These are phyloP conservation scores for Apostichopus japonicus DNA, from an alignment of 35 echinoderm and acorn worm genomes.

Conservation along the genomic window DNA sequence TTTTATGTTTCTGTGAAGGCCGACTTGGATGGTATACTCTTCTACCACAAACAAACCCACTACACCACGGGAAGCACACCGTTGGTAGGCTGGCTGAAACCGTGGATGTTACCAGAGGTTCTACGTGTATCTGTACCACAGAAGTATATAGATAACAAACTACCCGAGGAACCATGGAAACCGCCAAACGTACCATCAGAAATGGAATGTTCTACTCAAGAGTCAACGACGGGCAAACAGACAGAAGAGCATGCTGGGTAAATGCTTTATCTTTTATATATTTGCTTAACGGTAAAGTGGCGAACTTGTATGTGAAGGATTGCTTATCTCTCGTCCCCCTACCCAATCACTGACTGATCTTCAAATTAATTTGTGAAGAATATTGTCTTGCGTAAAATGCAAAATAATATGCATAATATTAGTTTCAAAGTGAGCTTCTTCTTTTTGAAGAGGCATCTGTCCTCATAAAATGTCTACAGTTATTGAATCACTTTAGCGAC, in stretches of 20 bases:
- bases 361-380: too few relatives aligned
- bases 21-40: conserved; percentile 85
- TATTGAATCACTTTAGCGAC: too few relatives aligned
- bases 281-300: background rate
- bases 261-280: background rate
- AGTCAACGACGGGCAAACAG: background rate
- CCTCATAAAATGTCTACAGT: too few relatives aligned
- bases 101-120: conserved; percentile 96
- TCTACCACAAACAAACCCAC: conserved; percentile 96
- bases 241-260: background rate
- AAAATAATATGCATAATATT: too few relatives aligned
- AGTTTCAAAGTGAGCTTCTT: too few relatives aligned
- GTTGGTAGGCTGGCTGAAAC: conserved; percentile 89
- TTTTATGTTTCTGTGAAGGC: conserved; percentile 33
- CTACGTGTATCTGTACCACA: conserved; percentile 82
- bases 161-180: conserved; percentile 66
- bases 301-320: too few relatives aligned
- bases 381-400: too few relatives aligned
- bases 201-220: conserved; percentile 46
- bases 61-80: conserved; percentile 87
- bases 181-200: conserved; percentile 61
- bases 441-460: too few relatives aligned
- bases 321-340: too few relatives aligned
- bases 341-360: too few relatives aligned
- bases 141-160: conserved; percentile 65